Evolutionary conservation across 2,113 vertebrate genomes (phyloP), one percentile per base, ranked within the genome.

Genomic region (Gavialis gangeticus): DNA sequence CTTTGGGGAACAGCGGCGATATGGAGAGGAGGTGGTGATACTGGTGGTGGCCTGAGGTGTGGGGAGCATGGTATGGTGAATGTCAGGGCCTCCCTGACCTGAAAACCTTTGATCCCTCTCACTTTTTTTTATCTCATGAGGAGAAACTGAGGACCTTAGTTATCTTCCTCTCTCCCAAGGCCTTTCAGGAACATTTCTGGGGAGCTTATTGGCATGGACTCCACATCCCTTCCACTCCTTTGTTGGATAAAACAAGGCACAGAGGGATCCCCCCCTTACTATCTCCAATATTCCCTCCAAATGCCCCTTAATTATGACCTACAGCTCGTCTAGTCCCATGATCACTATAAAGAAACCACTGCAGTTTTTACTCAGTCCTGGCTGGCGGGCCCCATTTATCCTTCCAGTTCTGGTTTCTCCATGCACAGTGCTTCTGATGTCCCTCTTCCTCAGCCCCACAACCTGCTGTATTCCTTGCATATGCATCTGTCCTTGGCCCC

Each of bases 1-100:
- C 1, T 4, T 2, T 6, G 58, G 17, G 21, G 4, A 18, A 66
- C 11, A 24, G 9, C 0, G 1, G 13, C 10, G 0, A 34, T 16
- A 2, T 13, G 10, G 2, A 10, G 3, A 2, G 16, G n/a, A 37
- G 21, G n/a, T 27, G 4, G 24, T 15, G 6, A 11, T 37, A 27
- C 25, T 67, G 55, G n/a, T n/a, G 28, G 12, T 17, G 86, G 75
- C 56, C 22, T 63, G 1, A 0, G 3, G 21, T 19, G 64, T 6
- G 24, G 10, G 24, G 21, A 60, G 59, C 76, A 34, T n/a, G 28
- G 46, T 46, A 46, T 9, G 12, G 9, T 24, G 63, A 5, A 28
- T n/a, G 13, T 28, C 13, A 64, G 63, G 28, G 28, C 18, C 67
- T 37, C 67, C 30, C 19, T 10, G 11, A 18, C 30, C 18, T 11